Conservation (phyloP, 2,888 invertebrate genomes). For the Pasiphila rectangulata region DNA sequence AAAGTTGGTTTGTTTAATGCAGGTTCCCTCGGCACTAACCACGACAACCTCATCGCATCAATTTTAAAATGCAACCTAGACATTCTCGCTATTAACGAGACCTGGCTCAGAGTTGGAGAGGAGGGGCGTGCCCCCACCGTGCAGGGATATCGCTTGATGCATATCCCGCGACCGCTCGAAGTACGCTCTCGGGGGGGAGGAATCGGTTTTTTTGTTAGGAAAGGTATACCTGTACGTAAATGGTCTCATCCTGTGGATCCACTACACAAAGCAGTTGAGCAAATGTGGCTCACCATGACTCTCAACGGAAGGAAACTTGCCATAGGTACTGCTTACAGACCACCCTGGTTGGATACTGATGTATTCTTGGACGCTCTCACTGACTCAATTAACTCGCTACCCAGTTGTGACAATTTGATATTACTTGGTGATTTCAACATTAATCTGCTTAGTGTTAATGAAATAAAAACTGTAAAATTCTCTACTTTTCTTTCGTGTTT, state of each 20-base stretch:
- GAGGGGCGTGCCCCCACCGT: too few species aligned
- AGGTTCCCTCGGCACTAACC: not conserved
- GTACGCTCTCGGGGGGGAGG: too few species aligned
- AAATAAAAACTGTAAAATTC: too few species aligned
- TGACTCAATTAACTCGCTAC: slow-evolving; percentile 11
- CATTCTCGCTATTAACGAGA: not conserved
- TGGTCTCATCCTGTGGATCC: too few species aligned
- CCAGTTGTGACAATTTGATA: not conserved
- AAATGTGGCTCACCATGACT: too few species aligned
- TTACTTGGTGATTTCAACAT: not conserved
- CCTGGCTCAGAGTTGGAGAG: not conserved
- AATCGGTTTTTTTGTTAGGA: too few species aligned
- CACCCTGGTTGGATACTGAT: not conserved
- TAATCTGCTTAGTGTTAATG: too few species aligned
- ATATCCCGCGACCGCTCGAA: too few species aligned
- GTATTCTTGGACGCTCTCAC: not conserved
- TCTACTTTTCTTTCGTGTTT: not conserved
- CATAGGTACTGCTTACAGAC: not conserved
- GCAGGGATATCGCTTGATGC: too few species aligned
- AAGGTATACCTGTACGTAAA: too few species aligned
- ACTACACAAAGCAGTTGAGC: too few species aligned
- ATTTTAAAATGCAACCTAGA: not conserved
- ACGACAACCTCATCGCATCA: not conserved
- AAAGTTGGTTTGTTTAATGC: not conserved
- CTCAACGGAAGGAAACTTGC: too few species aligned